Evolutionary conservation across 2,797 vertebrate species (phyloP).

Genomic region (Alauda arvensis): DNA sequence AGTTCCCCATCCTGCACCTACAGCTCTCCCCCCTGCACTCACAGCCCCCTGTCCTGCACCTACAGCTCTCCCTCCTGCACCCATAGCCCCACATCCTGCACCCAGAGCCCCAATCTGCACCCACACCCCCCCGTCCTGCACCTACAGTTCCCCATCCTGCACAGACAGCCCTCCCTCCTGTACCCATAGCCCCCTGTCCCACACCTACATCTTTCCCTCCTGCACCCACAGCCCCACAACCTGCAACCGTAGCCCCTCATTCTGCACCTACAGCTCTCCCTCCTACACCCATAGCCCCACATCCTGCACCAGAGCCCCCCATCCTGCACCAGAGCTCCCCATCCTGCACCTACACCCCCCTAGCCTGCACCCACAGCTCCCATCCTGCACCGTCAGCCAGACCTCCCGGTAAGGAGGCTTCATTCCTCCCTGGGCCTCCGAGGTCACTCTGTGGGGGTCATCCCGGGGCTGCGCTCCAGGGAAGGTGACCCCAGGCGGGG

Average conservation of each 20-base stretch:
- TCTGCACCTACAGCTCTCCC: too few species aligned
- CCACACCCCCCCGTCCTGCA: rapidly evolving
- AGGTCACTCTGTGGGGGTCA: not conserved
- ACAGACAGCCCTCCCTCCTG: rapidly evolving
- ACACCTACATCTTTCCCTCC: rapidly evolving
- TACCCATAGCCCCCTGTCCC: not conserved
- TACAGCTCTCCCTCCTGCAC: rapidly evolving
- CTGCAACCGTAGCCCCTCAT: not conserved
- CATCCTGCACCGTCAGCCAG: not conserved
- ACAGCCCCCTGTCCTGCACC: too few species aligned
- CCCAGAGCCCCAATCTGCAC: not conserved
- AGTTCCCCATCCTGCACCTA: not conserved
- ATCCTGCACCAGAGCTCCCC: not conserved
- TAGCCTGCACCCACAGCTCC: not conserved
- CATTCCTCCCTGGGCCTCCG: not conserved
- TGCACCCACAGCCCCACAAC: too few species aligned
- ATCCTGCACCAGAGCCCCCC: not conserved
- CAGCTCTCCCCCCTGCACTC: rapidly evolving
- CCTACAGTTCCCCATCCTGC: too few species aligned
- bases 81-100: rapidly evolving
- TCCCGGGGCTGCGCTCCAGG: too few species aligned
- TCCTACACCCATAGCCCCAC: too few species aligned
- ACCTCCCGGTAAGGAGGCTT: too few species aligned
- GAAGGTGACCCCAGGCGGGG: not conserved
- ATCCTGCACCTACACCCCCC: not conserved